These are phyloP conservation scores for Sinopyrophorus schimmeli DNA, from an alignment of 2,888 invertebrate species.

Conservation along the genomic window DNA sequence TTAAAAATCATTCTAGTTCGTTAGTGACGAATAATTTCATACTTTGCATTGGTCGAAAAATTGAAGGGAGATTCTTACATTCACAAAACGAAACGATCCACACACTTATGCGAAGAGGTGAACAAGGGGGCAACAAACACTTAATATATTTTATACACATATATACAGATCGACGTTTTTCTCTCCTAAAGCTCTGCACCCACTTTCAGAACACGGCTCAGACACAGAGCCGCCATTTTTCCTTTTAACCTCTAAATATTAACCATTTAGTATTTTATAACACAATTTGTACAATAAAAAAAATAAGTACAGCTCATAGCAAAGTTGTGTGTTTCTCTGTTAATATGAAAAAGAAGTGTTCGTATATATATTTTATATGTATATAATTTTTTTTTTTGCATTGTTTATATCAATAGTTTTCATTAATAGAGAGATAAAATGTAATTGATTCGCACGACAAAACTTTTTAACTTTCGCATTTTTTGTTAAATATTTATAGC, in stretches of 20 bases:
- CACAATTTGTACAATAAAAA: slow-evolving; percentile 68
- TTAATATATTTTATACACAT: slow-evolving; percentile 33
- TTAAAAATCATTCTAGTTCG: too few relatives aligned
- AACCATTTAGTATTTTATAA: slow-evolving; percentile 49
- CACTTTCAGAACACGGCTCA: slow-evolving; percentile 26
- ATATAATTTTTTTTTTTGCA: slow-evolving; percentile 2
- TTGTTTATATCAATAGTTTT: slow-evolving; percentile 23
- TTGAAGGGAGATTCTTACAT: slow-evolving; percentile 26
- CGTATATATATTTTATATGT: too few relatives aligned
- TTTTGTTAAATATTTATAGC: slow-evolving; percentile 47
- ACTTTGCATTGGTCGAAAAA: slow-evolving; percentile 25
- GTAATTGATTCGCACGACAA: slow-evolving; percentile 47
- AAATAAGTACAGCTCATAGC: slow-evolving; percentile 71
- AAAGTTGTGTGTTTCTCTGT: slow-evolving; percentile 60
- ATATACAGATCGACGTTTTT: slow-evolving; percentile 33
- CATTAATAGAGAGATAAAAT: slow-evolving; percentile 46
- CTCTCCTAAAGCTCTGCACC: slow-evolving; percentile 20
- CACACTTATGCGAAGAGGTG: slow-evolving; percentile 31
- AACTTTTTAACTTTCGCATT: slow-evolving; percentile 41
- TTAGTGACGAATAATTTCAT: too few relatives aligned
- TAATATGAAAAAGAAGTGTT: slow-evolving; percentile 37
- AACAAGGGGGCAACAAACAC: slow-evolving; percentile 31
- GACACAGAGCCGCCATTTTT: slow-evolving; percentile 37
- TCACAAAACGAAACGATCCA: slow-evolving; percentile 25
- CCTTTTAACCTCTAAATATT: too few relatives aligned